These are phyloP conservation scores for Agriopis aurantiaria DNA, from an alignment of 2,888 invertebrate genomes.

Conservation along the genomic window DNA sequence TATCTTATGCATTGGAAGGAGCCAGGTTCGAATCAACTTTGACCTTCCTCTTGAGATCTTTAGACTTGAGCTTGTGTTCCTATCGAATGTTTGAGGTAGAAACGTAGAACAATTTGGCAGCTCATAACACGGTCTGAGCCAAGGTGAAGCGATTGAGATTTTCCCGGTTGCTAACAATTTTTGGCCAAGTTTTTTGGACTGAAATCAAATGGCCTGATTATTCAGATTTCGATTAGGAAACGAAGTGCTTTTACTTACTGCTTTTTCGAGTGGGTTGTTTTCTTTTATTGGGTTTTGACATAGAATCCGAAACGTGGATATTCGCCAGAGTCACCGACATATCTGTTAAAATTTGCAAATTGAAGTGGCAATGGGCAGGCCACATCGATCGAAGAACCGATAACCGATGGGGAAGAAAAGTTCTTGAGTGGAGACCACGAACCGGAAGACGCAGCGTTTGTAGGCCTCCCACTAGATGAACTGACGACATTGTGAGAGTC, in stretches of 20 bases:
- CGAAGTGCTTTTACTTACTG: slow-evolving; percentile 9
- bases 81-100: slow-evolving; percentile 18
- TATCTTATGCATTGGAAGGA: slow-evolving; percentile 25
- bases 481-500: no score
- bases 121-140: slow-evolving; percentile 27
- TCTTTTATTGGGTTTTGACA: slow-evolving; percentile 4
- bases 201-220: slow-evolving; percentile 28
- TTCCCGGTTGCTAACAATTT: slow-evolving; percentile 18
- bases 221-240: slow-evolving; percentile 19
- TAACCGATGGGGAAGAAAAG: no score
- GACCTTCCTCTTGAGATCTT: slow-evolving; percentile 29
- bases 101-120: slow-evolving; percentile 31
- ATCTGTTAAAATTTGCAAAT: no score
- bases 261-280: slow-evolving; percentile 7
- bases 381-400: no score
- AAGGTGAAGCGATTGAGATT: slow-evolving; percentile 31
- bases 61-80: background rate
- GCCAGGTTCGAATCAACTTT: slow-evolving; percentile 22
- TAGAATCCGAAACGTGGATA: no score
- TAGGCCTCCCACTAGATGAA: no score
- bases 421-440: no score
- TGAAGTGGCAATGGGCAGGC: no score
- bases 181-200: slow-evolving; percentile 29
- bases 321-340: no score
- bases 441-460: no score